Percentiles rank a stretch among this genome's conserved stretches.
Evolutionary conservation across 2,113 vertebrate species (phyloP).

Genomic region (Dascyllus trimaculatus): DNA sequence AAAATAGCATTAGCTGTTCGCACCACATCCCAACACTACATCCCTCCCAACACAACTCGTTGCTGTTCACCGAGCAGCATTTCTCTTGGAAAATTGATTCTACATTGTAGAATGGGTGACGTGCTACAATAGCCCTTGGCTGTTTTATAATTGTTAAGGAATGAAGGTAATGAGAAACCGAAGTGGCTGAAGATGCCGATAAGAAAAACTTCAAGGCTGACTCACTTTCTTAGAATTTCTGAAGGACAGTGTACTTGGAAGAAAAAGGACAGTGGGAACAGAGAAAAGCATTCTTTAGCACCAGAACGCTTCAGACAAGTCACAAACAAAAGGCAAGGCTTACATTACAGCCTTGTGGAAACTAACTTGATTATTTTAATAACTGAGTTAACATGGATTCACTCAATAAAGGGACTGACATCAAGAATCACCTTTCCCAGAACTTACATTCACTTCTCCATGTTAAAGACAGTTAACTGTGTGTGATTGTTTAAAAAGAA

Average conservation of each 20-base stretch:
- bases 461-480: too few species aligned
- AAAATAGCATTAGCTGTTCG: neutral
- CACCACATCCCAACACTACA: too few species aligned
- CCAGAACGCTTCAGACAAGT: neutral
- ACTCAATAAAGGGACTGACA: neutral
- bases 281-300: neutral
- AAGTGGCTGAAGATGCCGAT: neutral
- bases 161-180: neutral
- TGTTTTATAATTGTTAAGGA: constrained; percentile 2
- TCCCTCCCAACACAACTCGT: neutral
- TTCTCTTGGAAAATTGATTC: constrained; percentile 1
- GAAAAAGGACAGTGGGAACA: neutral
- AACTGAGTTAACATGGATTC: neutral
- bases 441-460: neutral
- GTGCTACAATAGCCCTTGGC: constrained; percentile 9
- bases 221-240: neutral
- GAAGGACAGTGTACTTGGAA: neutral
- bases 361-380: neutral
- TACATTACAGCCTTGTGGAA: neutral
- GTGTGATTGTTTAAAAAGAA: neutral
- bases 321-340: neutral
- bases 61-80: neutral
- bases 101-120: neutral
- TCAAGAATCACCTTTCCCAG: neutral
- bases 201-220: constrained; percentile 8